Base-by-base conservation (phyloP, 2,888 invertebrate genomes). In the Alloscopus bannaensis region DNA sequence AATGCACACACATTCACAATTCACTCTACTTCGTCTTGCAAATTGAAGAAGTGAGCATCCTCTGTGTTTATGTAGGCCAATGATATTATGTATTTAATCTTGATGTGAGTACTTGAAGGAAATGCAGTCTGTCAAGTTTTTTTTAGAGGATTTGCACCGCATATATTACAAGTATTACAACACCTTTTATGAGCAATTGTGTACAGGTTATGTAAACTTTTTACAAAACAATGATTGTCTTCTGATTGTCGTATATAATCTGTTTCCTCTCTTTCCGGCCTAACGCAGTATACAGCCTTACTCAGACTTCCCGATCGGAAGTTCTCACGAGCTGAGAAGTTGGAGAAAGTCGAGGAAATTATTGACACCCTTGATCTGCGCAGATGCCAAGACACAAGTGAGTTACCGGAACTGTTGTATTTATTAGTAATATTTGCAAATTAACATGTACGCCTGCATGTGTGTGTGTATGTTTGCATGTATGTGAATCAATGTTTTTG, bases 271-370 rank as follows among this genome's bases (percentile, higher is more conserved):
- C 47, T 65, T 88, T 89, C 81, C n/a, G n/a, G n/a, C n/a, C n/a
- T n/a, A n/a, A n/a, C n/a, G n/a, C 88, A 92, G 92, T 92, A 91
- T 87, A 90, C 91, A 81, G 91, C 92, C 40, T 88, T 91, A 86
- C 88, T 92, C 71, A 89, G 91, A 87, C 89, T 95, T 87, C 94
- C 94, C 83, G 94, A 94, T 87, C 91, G 91, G 75, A 88, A 88
- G 87, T 91, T 93, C 90, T 91, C 92, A 79, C 90, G 91, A 87
- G 89, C 91, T 81, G 93, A 94, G 88, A 94, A 94, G 89, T 91
- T 93, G 91, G 91, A 92, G 85, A 92, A 93, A 88, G 93, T 94
- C 86, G 93, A 94, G 87, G 92, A 93, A 87, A 92, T 95, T 86
- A 91, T 94, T 86, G 92, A 94, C 87, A 92, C 93, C 57, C 89